phyloP scores from a whole-genome alignment of 2,888 invertebrate genomes.

The Drosophila silvestris region DNA sequence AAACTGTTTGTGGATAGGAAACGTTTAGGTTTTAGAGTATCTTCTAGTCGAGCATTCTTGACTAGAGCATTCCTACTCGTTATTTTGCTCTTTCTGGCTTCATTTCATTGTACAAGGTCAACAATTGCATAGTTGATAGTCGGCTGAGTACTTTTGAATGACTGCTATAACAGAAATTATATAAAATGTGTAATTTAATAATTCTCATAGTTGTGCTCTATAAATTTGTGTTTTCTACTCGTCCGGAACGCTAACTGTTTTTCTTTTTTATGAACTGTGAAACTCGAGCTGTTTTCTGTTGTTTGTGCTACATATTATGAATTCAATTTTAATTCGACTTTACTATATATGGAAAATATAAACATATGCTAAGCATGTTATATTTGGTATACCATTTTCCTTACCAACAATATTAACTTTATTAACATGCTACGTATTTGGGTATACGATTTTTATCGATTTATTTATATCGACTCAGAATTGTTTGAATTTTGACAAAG shows the following conservation, averaged over 20 bases:
- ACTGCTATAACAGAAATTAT: background rate
- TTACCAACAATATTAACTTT: background rate
- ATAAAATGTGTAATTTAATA: conserved; percentile 28
- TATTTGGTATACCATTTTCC: background rate
- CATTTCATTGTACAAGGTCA: conserved; percentile 20
- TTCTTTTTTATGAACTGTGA: background rate
- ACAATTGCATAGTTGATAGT: background rate
- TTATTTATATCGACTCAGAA: background rate
- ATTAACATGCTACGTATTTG: background rate
- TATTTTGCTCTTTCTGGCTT: conserved; percentile 1
- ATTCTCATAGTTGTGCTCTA: background rate
- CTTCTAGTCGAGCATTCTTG: background rate
- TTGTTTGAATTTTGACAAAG: background rate
- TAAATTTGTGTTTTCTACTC: conserved; percentile 14
- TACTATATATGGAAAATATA: background rate
- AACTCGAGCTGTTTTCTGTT: conserved; percentile 1
- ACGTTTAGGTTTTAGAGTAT: background rate
- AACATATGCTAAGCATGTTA: background rate
- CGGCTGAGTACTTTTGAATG: background rate
- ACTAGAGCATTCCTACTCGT: background rate
- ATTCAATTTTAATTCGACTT: background rate
- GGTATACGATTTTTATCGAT: background rate
- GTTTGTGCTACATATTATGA: background rate
- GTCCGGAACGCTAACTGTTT: conserved; percentile 36
- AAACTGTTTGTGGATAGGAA: background rate